phyloP scores from a whole-genome alignment of 2,797 vertebrate species.

The Spinus olivaceus region DNA sequence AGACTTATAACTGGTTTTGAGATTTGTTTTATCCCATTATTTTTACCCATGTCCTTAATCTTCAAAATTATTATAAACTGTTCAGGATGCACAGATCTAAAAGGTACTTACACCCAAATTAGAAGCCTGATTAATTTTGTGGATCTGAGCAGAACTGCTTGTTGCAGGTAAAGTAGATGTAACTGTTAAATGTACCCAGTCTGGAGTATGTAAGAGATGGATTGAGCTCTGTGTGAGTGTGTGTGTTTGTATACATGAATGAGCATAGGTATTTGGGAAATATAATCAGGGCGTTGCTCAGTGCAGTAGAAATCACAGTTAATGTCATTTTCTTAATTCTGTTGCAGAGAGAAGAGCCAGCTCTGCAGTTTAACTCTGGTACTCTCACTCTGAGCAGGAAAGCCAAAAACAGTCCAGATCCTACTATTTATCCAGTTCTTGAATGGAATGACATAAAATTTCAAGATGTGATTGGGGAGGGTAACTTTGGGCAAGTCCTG shows the following conservation, averaged over 20 bases:
- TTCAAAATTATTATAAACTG: neutral
- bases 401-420: constrained; percentile 79
- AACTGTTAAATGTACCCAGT: neutral
- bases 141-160: neutral
- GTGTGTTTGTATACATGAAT: neutral
- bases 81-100: neutral
- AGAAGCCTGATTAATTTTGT: neutral
- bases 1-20: neutral
- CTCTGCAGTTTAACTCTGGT: constrained; percentile 86
- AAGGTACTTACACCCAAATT: neutral
- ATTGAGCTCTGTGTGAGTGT: neutral
- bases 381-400: constrained; percentile 83
- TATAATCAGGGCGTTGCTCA: neutral
- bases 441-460: constrained; percentile 91
- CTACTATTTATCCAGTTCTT: constrained; percentile 83
- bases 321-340: neutral
- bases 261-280: neutral
- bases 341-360: constrained; percentile 85
- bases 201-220: neutral
- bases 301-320: neutral
- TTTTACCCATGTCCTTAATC: neutral
- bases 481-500: constrained; percentile 88
- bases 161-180: neutral
- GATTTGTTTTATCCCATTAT: neutral
- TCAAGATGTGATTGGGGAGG: constrained; percentile 89